Conservation (phyloP, 2,797 vertebrate genomes). For the Hippoglossus hippoglossus region DNA sequence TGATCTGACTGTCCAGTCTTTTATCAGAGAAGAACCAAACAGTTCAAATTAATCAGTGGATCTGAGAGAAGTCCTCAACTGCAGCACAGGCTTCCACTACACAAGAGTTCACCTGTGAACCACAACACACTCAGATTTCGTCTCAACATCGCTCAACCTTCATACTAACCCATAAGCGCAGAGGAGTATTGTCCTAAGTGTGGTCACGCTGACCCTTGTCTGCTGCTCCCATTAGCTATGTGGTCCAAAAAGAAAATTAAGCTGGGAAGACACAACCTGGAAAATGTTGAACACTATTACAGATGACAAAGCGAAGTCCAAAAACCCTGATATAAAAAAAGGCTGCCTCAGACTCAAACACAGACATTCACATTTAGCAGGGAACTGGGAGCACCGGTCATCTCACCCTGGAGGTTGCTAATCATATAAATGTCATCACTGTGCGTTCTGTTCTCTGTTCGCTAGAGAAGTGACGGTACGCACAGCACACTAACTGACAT, state of each 20-base stretch:
- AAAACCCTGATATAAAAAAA: constrained; percentile 14
- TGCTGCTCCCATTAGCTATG: background rate
- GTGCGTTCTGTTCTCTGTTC: constrained; percentile 53
- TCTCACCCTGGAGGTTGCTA: constrained; percentile 22
- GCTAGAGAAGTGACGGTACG: constrained; percentile 26
- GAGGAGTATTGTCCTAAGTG: background rate
- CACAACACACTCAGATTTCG: constrained; percentile 8
- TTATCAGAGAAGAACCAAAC: background rate
- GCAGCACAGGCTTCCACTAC: constrained; percentile 41
- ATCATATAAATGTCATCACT: constrained; percentile 55
- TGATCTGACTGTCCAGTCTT: constrained; percentile 5
- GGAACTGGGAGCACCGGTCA: background rate
- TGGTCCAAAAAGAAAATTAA: background rate
- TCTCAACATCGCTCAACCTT: constrained; percentile 16
- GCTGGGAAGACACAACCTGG: no score
- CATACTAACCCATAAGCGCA: background rate
- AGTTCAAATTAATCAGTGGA: constrained; percentile 17
- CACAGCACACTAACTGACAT: constrained; percentile 55
- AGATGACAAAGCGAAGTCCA: background rate
- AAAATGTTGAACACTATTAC: constrained; percentile 8
- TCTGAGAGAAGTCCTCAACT: constrained; percentile 52
- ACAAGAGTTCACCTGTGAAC: constrained; percentile 18
- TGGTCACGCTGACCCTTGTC: background rate
- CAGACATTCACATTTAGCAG: background rate
- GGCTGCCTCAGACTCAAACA: constrained; percentile 8